Evolutionary conservation across 2,113 vertebrate species (phyloP).

Genomic region (Vulpes vulpes): DNA sequence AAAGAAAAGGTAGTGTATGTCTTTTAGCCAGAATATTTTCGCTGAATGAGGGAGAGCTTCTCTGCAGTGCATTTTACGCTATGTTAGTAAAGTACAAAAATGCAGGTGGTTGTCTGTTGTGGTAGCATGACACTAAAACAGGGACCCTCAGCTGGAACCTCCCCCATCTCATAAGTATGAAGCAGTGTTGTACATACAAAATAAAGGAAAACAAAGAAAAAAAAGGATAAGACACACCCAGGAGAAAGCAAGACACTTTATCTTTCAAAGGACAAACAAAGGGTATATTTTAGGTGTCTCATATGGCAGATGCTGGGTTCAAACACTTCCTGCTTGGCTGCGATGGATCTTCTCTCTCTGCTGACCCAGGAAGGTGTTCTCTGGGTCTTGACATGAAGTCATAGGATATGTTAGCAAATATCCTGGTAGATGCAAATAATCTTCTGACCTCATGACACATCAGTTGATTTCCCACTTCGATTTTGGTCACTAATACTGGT

Average conservation of each 20-base stretch:
- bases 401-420: neutral
- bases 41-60: neutral
- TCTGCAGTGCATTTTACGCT: neutral
- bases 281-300: neutral
- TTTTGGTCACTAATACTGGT: neutral
- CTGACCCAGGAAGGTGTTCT: neutral
- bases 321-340: neutral
- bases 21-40: slow-evolving; percentile 6
- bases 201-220: neutral
- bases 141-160: neutral
- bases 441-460: neutral
- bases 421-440: slow-evolving; percentile 16
- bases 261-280: neutral
- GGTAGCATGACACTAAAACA: neutral
- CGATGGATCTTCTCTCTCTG: neutral
- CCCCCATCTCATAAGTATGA: neutral
- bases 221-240: neutral
- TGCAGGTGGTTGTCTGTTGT: neutral
- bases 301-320: neutral
- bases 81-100: slow-evolving; percentile 31
- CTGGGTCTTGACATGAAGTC: neutral
- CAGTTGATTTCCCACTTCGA: neutral
- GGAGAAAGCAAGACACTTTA: neutral
- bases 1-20: neutral
- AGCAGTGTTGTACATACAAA: neutral